Evolutionary conservation across 1,140 invertebrate species (phyloP).

Genomic region (Thaumetopoea pityocampa): DNA sequence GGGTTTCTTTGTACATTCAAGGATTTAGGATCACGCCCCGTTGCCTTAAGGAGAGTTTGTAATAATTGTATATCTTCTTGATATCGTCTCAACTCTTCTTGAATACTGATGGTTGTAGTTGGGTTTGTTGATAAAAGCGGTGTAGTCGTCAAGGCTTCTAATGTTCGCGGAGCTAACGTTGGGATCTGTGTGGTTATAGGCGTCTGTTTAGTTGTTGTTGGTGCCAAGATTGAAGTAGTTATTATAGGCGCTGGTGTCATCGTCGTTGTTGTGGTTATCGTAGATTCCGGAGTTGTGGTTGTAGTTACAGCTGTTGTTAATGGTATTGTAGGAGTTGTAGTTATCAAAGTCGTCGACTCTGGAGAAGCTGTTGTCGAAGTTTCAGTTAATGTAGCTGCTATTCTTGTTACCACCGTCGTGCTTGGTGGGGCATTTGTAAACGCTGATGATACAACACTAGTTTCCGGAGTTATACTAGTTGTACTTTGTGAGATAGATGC

Average conservation of each 20-base stretch:
- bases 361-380: slow-evolving; percentile 16
- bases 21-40: slow-evolving; percentile 27
- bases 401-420: slow-evolving; percentile 7
- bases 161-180: too few species aligned
- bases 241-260: slow-evolving; percentile 28
- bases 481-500: slow-evolving; percentile 30
- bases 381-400: slow-evolving; percentile 20
- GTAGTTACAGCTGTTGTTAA: slow-evolving; percentile 23
- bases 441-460: slow-evolving; percentile 24
- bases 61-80: slow-evolving; percentile 29
- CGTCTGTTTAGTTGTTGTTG: slow-evolving; percentile 13
- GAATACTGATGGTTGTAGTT: slow-evolving; percentile 14
- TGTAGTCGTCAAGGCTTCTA: slow-evolving; percentile 19
- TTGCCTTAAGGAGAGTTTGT: slow-evolving; percentile 25
- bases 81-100: slow-evolving; percentile 28
- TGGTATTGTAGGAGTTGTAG: slow-evolving; percentile 5
- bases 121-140: slow-evolving; percentile 3
- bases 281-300: slow-evolving; percentile 25
- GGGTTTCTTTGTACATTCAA: slow-evolving; percentile 20
- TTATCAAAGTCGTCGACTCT: slow-evolving; percentile 1
- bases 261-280: slow-evolving; percentile 19
- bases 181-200: slow-evolving; percentile 17
- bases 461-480: slow-evolving; percentile 23
- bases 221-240: slow-evolving; percentile 22
- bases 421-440: slow-evolving; percentile 14